These are phyloP conservation scores for Drosophila yooni DNA, from an alignment of 2,888 invertebrate genomes.

Conservation along the genomic window DNA sequence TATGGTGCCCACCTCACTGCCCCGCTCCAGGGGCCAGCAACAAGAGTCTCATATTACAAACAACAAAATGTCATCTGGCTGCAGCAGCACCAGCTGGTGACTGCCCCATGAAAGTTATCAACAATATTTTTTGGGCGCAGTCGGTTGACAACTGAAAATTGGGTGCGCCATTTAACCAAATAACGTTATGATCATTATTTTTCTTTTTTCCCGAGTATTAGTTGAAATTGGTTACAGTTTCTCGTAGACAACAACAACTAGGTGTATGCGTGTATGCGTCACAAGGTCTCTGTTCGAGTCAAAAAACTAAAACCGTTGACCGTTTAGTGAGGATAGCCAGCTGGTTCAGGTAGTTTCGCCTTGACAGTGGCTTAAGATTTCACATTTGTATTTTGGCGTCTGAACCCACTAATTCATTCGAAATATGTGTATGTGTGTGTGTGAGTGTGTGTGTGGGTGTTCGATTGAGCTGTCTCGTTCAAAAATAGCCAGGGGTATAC, in stretches of 20 bases:
- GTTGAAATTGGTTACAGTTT: constrained; percentile 30
- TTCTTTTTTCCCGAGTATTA: neutral
- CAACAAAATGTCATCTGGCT: constrained; percentile 47
- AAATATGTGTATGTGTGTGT: constrained; percentile 16
- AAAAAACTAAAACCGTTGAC: constrained; percentile 38
- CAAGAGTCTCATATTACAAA: constrained; percentile 57
- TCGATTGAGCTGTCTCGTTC: constrained; percentile 62
- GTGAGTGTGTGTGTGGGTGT: constrained; percentile 14
- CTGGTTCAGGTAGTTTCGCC: constrained; percentile 72
- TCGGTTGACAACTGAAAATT: constrained; percentile 50
- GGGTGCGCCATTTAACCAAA: constrained; percentile 56
- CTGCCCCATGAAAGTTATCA: constrained; percentile 66
- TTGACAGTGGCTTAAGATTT: constrained; percentile 68
- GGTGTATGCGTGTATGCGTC: constrained; percentile 19
- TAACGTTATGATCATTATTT: constrained; percentile 19
- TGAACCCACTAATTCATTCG: constrained; percentile 38
- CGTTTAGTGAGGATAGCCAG: constrained; percentile 24
- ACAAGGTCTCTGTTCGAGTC: constrained; percentile 49
- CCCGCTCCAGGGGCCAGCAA: neutral
- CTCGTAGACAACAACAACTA: neutral
- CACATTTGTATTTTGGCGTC: constrained; percentile 28
- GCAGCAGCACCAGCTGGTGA: constrained; percentile 28
- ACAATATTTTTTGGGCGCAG: constrained; percentile 53
- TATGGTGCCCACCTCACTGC: neutral
- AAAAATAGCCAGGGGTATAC: constrained; percentile 55